These are phyloP conservation scores for Rotaria socialis DNA, from an alignment of 2,888 invertebrate species.

Conservation along the genomic window DNA sequence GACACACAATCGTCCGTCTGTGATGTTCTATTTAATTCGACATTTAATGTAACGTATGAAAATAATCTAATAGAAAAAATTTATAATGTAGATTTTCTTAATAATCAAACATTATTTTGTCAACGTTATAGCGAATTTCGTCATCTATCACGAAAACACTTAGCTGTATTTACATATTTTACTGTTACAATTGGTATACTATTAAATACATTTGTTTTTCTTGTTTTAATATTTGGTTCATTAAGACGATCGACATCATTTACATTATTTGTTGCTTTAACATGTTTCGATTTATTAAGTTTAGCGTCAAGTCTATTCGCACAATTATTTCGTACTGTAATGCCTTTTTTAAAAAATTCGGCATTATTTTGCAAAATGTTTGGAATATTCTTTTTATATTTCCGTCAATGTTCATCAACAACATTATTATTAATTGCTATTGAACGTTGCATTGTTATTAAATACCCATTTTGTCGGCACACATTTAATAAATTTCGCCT, in stretches of 20 bases:
- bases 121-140: neutral
- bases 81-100: neutral
- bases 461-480: conserved; percentile 18
- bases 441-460: conserved; percentile 37
- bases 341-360: conserved; percentile 7
- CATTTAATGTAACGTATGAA: neutral
- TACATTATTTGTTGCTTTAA: conserved; percentile 22
- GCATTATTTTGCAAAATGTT: conserved; percentile 20
- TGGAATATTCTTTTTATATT: conserved; percentile 34
- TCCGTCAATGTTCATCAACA: conserved; percentile 36
- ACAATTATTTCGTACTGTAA: conserved; percentile 5
- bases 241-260: conserved; percentile 32
- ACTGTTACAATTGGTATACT: neutral
- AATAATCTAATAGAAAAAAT: neutral
- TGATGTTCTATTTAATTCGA: neutral
- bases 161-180: neutral
- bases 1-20: neutral
- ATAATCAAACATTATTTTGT: conserved; percentile 33
- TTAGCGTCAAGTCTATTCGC: conserved; percentile 30
- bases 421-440: conserved; percentile 28
- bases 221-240: conserved; percentile 20
- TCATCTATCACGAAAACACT: neutral
- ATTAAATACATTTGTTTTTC: neutral
- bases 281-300: conserved; percentile 34
- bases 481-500: conserved; percentile 33